Base-by-base conservation (phyloP, 2,888 invertebrate species). In the Mesoligia furuncula region DNA sequence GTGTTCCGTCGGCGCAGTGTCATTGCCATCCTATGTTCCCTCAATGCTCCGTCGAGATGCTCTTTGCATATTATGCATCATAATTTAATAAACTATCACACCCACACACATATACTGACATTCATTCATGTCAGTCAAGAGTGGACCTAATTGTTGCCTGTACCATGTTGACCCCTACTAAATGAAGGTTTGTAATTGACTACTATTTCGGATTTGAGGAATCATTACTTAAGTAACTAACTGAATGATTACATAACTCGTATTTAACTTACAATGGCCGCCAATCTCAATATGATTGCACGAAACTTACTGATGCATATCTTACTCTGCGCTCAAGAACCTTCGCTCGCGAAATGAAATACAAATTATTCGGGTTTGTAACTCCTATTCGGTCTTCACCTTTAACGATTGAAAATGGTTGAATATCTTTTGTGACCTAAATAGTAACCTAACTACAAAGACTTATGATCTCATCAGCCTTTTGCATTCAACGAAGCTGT, bases 231-330 rank as follows among this genome's bases (percentile, higher is more conserved):
- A 20, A 2, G 62, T 62, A 51, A 51, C 65, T 57, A 65, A 68
- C 31, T 51, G 31, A 79, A 54, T 54, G 24, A 62, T 80, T 72
- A 72, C 51, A 59, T 64, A 75, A 85, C 48, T 74, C 48, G 62
- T 67, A 71, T 67, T 78, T 67, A 71, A 69, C 15, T 66, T 45
- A 66, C 36, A 80, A 80, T 80, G 59, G 59, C 81, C 62, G 36
- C 81, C 70, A 73, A 76, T 76, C 69, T 73, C 62, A 64, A 75
- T 65, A 66, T 69, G 42, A 75, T 75, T 84, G 62, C 70, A 54
- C 20, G 24, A 75, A 81, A 71, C 39, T 72, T 59, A 72, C 69
- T 82, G 78, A 75, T 84, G 85, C 82, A 70, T 73, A 75, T 81
- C 77, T 74, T 68, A 36, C 48, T 85, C 59, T 68, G 81, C 31